phyloP scores from a whole-genome alignment of 2,113 vertebrate genomes.

The Toxostoma redivivum region DNA sequence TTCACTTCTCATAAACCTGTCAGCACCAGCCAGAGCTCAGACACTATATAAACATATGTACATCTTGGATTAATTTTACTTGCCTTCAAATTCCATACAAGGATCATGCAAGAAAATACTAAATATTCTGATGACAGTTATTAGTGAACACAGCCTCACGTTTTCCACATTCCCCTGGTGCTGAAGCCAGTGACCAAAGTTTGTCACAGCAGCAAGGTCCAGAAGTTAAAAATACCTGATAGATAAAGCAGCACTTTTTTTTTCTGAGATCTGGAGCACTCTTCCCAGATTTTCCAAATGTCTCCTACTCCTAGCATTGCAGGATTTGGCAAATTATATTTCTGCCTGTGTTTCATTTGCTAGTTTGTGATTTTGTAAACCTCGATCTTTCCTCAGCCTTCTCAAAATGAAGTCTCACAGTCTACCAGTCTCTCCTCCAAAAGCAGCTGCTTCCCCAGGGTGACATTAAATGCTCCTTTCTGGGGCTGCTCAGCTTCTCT shows the following conservation, averaged over 20 bases:
- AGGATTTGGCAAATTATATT: neutral
- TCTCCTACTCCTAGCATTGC: neutral
- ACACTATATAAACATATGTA: slow-evolving; percentile 1
- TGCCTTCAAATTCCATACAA: neutral
- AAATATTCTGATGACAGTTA: neutral
- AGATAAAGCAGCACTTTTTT: neutral
- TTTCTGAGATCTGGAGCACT: neutral
- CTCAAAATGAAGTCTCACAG: neutral
- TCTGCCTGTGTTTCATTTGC: neutral
- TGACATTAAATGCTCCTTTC: neutral
- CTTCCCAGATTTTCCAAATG: neutral
- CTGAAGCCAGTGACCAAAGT: neutral
- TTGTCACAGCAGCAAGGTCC: neutral
- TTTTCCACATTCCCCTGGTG: neutral
- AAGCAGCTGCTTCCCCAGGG: neutral
- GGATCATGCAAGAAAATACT: neutral
- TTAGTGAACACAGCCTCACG: neutral
- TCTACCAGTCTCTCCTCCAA: neutral
- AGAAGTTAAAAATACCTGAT: neutral
- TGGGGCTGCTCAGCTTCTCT: neutral
- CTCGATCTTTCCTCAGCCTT: neutral
- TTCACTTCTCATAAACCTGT: slow-evolving; percentile 49
- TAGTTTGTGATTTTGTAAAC: neutral
- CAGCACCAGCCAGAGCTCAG: slow-evolving; percentile 37
- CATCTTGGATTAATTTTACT: slow-evolving; percentile 36